These are phyloP conservation scores for Erebia epiphron DNA, from an alignment of 2,888 invertebrate species.

Conservation along the genomic window DNA sequence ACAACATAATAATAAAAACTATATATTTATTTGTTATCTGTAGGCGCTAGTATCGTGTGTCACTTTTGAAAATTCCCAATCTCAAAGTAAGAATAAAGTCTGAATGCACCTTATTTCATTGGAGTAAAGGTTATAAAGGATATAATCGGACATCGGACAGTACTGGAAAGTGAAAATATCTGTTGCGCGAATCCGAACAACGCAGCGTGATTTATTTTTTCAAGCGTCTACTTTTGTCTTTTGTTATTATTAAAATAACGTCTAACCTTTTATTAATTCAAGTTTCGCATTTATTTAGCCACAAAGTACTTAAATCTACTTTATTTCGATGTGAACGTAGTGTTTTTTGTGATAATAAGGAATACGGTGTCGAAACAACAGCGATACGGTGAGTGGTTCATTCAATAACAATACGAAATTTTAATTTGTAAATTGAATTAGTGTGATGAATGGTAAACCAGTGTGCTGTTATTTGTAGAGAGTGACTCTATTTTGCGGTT, in stretches of 20 bases:
- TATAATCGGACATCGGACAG: not conserved
- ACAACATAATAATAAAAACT: no score
- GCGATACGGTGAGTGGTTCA: constrained; percentile 64
- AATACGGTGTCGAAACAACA: constrained; percentile 45
- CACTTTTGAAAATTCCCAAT: not conserved
- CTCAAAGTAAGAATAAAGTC: no score
- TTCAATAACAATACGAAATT: constrained; percentile 62
- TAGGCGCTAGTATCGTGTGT: constrained; percentile 9
- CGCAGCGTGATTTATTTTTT: constrained; percentile 38
- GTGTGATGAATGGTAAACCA: constrained; percentile 60
- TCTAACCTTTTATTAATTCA: constrained; percentile 64
- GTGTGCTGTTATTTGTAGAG: constrained; percentile 76
- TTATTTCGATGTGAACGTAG: constrained; percentile 42
- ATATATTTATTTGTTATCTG: constrained; percentile 4
- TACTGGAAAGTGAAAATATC: constrained; percentile 8
- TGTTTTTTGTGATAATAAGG: constrained; percentile 48
- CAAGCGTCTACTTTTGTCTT: constrained; percentile 46
- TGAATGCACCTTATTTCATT: not conserved
- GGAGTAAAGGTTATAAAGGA: not conserved
- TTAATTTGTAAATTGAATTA: constrained; percentile 64
- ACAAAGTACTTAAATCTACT: constrained; percentile 54
- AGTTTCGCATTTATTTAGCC: constrained; percentile 67
- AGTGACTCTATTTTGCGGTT: constrained; percentile 67
- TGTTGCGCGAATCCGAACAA: constrained; percentile 33
- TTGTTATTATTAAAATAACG: constrained; percentile 72